These are phyloP conservation scores for Ceratotherium simum DNA, from an alignment of 2,113 vertebrate genomes.

Conservation along the genomic window DNA sequence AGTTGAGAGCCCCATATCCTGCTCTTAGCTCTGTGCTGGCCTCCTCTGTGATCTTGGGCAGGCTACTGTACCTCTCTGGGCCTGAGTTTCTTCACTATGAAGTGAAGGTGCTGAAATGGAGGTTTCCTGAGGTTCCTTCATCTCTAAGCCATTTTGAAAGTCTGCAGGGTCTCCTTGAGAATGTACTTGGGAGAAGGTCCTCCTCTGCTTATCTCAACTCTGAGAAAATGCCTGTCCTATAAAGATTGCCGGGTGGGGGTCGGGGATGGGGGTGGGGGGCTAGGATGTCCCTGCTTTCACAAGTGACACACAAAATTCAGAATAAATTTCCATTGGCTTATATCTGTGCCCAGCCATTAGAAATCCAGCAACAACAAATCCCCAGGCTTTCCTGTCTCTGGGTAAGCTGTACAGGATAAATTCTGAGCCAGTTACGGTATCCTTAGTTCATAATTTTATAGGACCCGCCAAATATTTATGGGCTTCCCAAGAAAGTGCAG, in stretches of 20 bases:
- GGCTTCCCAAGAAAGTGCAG: constrained; percentile 62
- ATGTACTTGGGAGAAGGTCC: not conserved
- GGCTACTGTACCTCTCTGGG: not conserved
- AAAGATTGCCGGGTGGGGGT: not conserved
- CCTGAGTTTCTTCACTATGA: not conserved
- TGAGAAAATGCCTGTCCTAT: not conserved
- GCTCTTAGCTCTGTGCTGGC: not conserved
- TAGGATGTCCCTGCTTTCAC: constrained; percentile 10
- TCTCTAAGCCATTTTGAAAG: constrained; percentile 24
- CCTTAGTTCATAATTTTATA: constrained; percentile 54
- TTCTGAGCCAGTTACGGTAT: constrained; percentile 13
- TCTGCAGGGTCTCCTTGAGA: not conserved
- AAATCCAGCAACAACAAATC: not conserved
- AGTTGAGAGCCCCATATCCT: not conserved
- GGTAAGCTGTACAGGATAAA: not conserved
- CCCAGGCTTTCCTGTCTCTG: not conserved
- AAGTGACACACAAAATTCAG: not conserved
- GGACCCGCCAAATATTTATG: constrained; percentile 61
- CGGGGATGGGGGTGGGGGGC: not conserved
- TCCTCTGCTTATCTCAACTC: not conserved
- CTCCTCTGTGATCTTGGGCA: not conserved
- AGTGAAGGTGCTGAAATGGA: not conserved
- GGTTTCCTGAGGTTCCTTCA: not conserved
- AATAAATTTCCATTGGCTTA: not conserved
- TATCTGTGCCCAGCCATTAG: constrained; percentile 35